Conservation (phyloP, 2,888 invertebrate species). For the Platycheirus albimanus region DNA sequence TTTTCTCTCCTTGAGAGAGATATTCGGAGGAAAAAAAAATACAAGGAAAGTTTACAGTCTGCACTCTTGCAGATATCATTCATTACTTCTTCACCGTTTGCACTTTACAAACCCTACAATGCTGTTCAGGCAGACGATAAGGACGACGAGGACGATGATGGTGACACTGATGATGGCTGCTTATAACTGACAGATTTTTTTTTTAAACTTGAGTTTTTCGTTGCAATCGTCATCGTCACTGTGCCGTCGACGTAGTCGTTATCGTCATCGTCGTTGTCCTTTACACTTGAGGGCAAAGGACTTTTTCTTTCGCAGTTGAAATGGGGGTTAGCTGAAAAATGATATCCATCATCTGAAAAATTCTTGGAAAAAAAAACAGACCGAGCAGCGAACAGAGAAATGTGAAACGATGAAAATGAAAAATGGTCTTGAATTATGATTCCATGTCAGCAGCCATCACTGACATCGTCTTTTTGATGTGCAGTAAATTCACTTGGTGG, state of each 20-base stretch:
- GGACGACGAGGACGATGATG: conserved; percentile 10
- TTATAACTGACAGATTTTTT: conserved; percentile 24
- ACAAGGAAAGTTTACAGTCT: neutral
- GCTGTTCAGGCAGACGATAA: conserved; percentile 9
- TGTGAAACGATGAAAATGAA: conserved; percentile 50
- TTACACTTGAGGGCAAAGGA: neutral
- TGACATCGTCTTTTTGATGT: conserved; percentile 37
- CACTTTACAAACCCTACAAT: conserved; percentile 6
- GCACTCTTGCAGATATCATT: conserved; percentile 29
- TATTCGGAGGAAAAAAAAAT: neutral
- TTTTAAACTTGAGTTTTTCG: neutral
- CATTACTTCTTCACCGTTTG: conserved; percentile 6
- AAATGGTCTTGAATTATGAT: conserved; percentile 68
- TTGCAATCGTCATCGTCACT: conserved; percentile 25
- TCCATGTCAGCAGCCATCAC: conserved; percentile 58
- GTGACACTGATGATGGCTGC: conserved; percentile 35
- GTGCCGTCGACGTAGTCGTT: neutral
- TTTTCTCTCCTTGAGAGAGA: neutral
- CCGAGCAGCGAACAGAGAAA: conserved; percentile 22
- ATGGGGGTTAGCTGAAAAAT: conserved; percentile 53
- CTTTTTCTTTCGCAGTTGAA: neutral
- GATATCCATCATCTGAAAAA: conserved; percentile 49
- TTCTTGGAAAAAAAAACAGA: conserved; percentile 5
- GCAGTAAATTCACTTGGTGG: conserved; percentile 25
- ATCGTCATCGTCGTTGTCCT: neutral